Conservation (phyloP, 1,140 invertebrate genomes). For the Lerema accius region DNA sequence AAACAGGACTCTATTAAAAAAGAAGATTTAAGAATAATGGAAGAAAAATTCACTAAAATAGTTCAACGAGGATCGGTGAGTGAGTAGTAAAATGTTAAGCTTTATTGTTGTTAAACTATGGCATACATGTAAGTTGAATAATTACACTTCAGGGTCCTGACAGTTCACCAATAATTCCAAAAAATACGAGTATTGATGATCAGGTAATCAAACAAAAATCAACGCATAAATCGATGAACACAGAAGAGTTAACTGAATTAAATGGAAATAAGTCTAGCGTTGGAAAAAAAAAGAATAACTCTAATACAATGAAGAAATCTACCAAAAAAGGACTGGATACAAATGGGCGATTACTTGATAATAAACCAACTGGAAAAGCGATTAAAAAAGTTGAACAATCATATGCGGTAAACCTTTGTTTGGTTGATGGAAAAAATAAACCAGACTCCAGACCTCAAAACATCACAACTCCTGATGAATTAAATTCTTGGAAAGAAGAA, state of each 20-base stretch:
- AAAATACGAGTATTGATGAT: background rate
- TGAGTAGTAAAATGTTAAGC: constrained; percentile 29
- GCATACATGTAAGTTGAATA: constrained; percentile 15
- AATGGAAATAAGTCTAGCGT: background rate
- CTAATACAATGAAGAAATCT: constrained; percentile 12
- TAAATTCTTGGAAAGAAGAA: constrained; percentile 33
- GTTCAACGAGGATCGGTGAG: constrained; percentile 57
- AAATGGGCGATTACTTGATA: constrained; percentile 20
- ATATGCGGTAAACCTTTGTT: constrained; percentile 66
- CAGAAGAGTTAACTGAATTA: constrained; percentile 8
- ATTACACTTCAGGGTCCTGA: background rate
- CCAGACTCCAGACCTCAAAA: constrained; percentile 15
- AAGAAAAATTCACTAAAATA: constrained; percentile 59
- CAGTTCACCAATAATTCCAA: background rate
- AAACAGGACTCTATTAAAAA: constrained; percentile 64
- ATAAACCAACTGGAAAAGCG: constrained; percentile 21
- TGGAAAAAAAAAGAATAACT: constrained; percentile 14
- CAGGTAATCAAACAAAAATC: constrained; percentile 4
- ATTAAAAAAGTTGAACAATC: constrained; percentile 48
- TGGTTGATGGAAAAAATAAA: constrained; percentile 46
- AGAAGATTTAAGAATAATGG: constrained; percentile 58
- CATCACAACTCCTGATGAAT: constrained; percentile 6
- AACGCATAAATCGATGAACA: constrained; percentile 20
- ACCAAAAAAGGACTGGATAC: constrained; percentile 9
- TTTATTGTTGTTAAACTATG: background rate